phyloP scores from a whole-genome alignment of 53 echinoderm and acorn worm species.

The Holothuria scabra region DNA sequence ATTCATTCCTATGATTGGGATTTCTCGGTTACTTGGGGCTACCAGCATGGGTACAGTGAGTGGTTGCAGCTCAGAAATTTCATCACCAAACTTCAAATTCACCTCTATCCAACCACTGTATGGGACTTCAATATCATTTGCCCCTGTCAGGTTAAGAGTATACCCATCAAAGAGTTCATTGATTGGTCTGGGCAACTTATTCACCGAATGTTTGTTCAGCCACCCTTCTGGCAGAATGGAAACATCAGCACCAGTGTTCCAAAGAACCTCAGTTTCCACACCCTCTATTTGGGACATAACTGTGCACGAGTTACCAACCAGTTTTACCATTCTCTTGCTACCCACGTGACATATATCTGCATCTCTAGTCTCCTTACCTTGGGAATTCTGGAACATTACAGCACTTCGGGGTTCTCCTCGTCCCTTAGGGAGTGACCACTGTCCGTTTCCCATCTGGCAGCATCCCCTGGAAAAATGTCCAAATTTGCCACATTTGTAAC shows the following conservation, averaged over 20 bases:
- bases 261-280: slow-evolving; percentile 19
- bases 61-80: neutral
- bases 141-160: slow-evolving; percentile 1
- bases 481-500: slow-evolving; percentile 49
- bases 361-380: neutral
- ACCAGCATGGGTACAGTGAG: slow-evolving; percentile 33
- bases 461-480: slow-evolving; percentile 39
- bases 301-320: slow-evolving; percentile 18
- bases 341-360: neutral
- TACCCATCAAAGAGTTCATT: slow-evolving; percentile 23
- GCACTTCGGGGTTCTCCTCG: slow-evolving; percentile 26
- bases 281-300: slow-evolving; percentile 2
- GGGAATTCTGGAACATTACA: neutral
- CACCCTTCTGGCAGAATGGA: slow-evolving; percentile 36
- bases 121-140: slow-evolving; percentile 23
- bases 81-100: neutral
- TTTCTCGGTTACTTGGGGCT: neutral
- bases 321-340: neutral
- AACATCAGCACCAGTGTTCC: slow-evolving; percentile 46
- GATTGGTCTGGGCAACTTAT: neutral
- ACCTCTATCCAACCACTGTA: slow-evolving; percentile 43
- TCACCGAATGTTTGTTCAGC: neutral
- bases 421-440: slow-evolving; percentile 41
- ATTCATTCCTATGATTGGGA: slow-evolving; percentile 34
- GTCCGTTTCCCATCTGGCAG: slow-evolving; percentile 30